Evolutionary conservation across 2,797 vertebrate species (phyloP).

Genomic region (Melanotaenia pygmaea): DNA sequence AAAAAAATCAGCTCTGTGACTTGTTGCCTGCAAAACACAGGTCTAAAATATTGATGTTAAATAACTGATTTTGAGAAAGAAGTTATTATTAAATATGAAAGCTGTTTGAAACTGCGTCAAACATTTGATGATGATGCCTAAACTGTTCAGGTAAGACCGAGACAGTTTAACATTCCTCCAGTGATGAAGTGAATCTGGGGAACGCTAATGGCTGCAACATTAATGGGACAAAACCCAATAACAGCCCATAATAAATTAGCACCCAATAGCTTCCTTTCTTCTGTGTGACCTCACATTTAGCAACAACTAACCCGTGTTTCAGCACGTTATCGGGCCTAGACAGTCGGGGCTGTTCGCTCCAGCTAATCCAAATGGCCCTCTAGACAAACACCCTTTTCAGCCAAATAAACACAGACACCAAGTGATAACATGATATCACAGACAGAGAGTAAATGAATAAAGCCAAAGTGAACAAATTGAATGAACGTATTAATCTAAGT

Average conservation of each 20-base stretch:
- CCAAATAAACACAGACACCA: constrained; percentile 60
- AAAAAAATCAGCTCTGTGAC: background rate
- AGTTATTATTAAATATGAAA: background rate
- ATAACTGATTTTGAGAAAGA: background rate
- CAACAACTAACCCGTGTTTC: constrained; percentile 41
- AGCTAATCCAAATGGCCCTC: constrained; percentile 49
- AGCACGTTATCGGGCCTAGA: constrained; percentile 51
- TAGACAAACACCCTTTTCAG: constrained; percentile 30
- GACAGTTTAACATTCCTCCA: constrained; percentile 29
- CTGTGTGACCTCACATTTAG: constrained; percentile 57
- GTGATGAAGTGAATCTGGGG: constrained; percentile 9
- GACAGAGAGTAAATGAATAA: constrained; percentile 23
- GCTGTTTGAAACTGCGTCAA: constrained; percentile 23
- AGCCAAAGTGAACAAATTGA: background rate
- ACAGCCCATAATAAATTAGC: constrained; percentile 39
- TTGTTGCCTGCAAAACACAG: background rate
- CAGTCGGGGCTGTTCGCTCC: constrained; percentile 34
- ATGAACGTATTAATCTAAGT: too few species aligned
- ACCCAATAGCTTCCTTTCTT: constrained; percentile 26
- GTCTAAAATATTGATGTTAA: background rate
- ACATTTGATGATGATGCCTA: constrained; percentile 27
- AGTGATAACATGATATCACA: constrained; percentile 48
- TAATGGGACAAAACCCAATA: constrained; percentile 26
- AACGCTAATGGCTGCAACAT: constrained; percentile 18
- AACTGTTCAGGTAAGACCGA: constrained; percentile 21